Evolutionary conservation across 2,888 invertebrate genomes (phyloP), one percentile per base, ranked within the genome.

Genomic region (Pherbina coryleti): DNA sequence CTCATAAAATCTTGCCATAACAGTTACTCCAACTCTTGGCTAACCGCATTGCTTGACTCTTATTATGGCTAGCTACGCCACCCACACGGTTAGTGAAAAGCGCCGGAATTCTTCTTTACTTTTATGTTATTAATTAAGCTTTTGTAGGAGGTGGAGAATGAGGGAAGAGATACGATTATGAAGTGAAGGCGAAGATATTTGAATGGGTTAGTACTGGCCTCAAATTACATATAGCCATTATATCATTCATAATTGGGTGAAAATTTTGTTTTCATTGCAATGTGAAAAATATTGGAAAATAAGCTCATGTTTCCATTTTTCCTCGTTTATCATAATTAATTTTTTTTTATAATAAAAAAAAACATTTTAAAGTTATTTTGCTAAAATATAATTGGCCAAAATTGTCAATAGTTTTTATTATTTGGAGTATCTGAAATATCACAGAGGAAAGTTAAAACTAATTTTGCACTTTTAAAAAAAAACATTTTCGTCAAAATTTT

Each of bases 1-100:
- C 22, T 17, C 69, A 69, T 69, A 69, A 69, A 69, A 69, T 25
- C 25, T 28, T 69, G 17, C 49, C 22, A 69, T 69, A 69, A 69
- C 28, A 69, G 69, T 25, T 64, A 17, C 2, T 25, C 14, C 64
- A 64, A 14, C 8, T 31, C 64, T 31, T 64, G 19, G n/a, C 53
- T 19, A 37, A 8, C 37, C 37, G 8, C 37, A 8, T 37, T 37
- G 31, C 31, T 51, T 51, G 51, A 8, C 51, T 17, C 1, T n/a
- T 19, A 19, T 53, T n/a, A n/a, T 53, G 19, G 19, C 53, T 17
- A 4, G n/a, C 8, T 7, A 3, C 7, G 55, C 64, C 34, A n/a
- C 34, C 64, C 64, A 31, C 34, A 7, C 55, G 19, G 1, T 22
- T 19, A 8, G 55, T 19, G 55, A 1, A 8, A 5, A 28, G 17